phyloP scores from a whole-genome alignment of 2,113 vertebrate genomes.

The Syngnathoides biaculeatus region DNA sequence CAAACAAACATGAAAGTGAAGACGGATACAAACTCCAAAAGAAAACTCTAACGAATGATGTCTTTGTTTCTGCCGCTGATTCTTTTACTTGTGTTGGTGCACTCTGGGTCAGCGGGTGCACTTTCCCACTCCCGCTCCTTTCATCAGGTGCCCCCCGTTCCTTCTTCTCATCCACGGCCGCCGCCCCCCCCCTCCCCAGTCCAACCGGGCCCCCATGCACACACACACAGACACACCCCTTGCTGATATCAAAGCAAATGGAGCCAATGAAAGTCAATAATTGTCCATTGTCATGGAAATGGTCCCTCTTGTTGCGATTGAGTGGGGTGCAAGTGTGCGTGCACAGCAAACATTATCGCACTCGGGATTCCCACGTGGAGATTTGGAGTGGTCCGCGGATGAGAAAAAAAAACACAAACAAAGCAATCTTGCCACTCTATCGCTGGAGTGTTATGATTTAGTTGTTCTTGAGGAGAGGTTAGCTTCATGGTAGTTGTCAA shows the following conservation, averaged over 20 bases:
- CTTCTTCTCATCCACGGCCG: slow-evolving; percentile 34
- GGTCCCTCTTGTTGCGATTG: slow-evolving; percentile 50
- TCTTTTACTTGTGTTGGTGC: slow-evolving; percentile 53
- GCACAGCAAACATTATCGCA: slow-evolving; percentile 65
- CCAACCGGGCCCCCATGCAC: slow-evolving; percentile 47
- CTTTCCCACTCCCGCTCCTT: slow-evolving; percentile 63
- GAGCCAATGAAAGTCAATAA: slow-evolving; percentile 80
- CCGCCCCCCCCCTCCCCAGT: slow-evolving; percentile 23
- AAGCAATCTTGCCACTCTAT: slow-evolving; percentile 1
- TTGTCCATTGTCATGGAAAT: slow-evolving; percentile 77
- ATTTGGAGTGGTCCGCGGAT: slow-evolving; percentile 48
- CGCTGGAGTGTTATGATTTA: slow-evolving; percentile 17
- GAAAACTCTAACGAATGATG: slow-evolving; percentile 56
- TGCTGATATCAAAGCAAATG: slow-evolving; percentile 74
- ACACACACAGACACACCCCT: slow-evolving; percentile 66
- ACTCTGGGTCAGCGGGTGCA: slow-evolving; percentile 66
- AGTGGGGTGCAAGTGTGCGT: slow-evolving; percentile 54
- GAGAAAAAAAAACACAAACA: neutral
- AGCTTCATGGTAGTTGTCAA: neutral
- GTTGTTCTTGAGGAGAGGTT: neutral
- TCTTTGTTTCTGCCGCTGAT: slow-evolving; percentile 55
- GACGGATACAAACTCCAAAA: slow-evolving; percentile 25
- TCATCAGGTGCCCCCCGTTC: slow-evolving; percentile 59
- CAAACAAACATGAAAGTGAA: slow-evolving; percentile 32
- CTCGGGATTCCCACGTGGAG: slow-evolving; percentile 64